phyloP scores from a whole-genome alignment of 2,888 invertebrate species.

The Leptinotarsa rubiginosa region DNA sequence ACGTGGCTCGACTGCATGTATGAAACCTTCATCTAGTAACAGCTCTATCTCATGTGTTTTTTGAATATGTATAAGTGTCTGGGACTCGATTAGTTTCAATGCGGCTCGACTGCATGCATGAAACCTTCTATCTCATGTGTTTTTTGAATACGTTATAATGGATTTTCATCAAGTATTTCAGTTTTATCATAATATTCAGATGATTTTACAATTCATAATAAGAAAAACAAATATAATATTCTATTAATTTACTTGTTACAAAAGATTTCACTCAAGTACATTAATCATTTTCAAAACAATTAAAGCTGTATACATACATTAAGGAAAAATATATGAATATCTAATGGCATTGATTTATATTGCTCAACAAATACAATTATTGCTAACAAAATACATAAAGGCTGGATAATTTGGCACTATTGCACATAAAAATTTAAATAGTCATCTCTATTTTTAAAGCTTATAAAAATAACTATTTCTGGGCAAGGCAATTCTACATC shows the following conservation, averaged over 20 bases:
- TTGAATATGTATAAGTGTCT: no score
- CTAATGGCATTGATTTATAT: constrained; percentile 26
- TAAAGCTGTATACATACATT: constrained; percentile 43
- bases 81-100: no score
- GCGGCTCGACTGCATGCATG: no score
- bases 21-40: no score
- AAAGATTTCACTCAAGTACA: constrained; percentile 55
- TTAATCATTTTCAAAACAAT: constrained; percentile 52
- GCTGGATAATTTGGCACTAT: constrained; percentile 27
- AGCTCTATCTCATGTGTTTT: no score
- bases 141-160: no score
- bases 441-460: constrained; percentile 43
- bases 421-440: constrained; percentile 35
- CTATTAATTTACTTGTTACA: constrained; percentile 37
- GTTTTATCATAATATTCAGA: no score
- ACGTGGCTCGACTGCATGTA: no score
- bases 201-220: background rate
- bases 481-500: constrained; percentile 57
- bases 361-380: constrained; percentile 16
- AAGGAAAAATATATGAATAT: constrained; percentile 49
- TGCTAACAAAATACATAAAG: constrained; percentile 20
- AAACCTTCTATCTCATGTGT: no score
- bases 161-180: no score
- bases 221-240: constrained; percentile 19
- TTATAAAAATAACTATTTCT: constrained; percentile 56